Evolutionary conservation across 2,888 invertebrate genomes (phyloP).

Genomic region (Tetheella fluctuosa): DNA sequence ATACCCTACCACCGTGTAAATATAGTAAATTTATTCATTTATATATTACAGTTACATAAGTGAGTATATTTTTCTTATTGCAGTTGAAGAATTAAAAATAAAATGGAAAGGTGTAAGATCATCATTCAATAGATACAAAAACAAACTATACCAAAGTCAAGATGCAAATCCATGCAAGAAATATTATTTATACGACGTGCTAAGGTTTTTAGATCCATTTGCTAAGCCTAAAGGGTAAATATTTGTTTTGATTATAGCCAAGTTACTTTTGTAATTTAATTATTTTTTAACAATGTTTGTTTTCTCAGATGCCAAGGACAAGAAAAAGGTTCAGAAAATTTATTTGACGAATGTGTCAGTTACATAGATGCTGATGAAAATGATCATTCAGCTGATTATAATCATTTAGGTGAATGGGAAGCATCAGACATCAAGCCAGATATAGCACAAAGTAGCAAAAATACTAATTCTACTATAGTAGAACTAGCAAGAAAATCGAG

Average conservation of each 20-base stretch:
- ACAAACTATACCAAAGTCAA: constrained; percentile 28
- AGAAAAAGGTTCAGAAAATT: constrained; percentile 25
- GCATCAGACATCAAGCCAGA: constrained; percentile 35
- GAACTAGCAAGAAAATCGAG: background rate
- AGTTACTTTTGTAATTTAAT: background rate
- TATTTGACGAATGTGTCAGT: constrained; percentile 24
- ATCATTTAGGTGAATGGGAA: constrained; percentile 33
- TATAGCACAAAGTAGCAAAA: constrained; percentile 13
- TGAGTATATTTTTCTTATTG: constrained; percentile 22
- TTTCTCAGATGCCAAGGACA: constrained; percentile 13
- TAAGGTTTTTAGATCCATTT: constrained; percentile 49
- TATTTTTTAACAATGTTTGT: background rate
- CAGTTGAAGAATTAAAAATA: constrained; percentile 49
- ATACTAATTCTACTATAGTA: background rate
- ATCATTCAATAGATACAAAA: constrained; percentile 48
- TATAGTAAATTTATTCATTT: no score
- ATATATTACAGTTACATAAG: background rate
- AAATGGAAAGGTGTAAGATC: constrained; percentile 58
- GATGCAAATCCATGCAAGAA: constrained; percentile 34
- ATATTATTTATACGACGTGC: constrained; percentile 50
- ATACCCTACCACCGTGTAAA: no score
- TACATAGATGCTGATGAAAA: constrained; percentile 26
- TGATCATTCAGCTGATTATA: constrained; percentile 27
- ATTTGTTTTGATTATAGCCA: background rate
- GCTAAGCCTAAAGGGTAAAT: constrained; percentile 44